Evolutionary conservation across 2,888 invertebrate genomes (phyloP), one percentile per base, ranked within the genome.

Genomic region (Dasypogon diadema): DNA sequence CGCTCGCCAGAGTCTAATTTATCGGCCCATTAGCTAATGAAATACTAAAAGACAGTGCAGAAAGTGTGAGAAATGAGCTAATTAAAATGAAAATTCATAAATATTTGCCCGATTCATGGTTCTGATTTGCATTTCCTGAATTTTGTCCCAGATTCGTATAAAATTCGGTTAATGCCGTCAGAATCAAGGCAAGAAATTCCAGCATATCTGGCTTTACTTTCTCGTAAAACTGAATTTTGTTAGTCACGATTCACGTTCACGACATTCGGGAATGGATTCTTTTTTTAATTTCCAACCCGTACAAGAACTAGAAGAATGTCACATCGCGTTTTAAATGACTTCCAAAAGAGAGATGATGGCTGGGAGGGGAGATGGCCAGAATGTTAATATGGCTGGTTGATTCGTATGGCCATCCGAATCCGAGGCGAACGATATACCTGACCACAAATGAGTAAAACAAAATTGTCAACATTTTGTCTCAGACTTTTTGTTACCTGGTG

Each of bases 381-480:
- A 60, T 60, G n/a, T 60, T 34, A 60, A 60, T n/a, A n/a, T 60
- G 21, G 60, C 37, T 34, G 42, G n/a, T n/a, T n/a, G n/a, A n/a
- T n/a, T n/a, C n/a, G n/a, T n/a, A n/a, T n/a, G n/a, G n/a, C n/a
- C n/a, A n/a, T n/a, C n/a, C n/a, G n/a, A n/a, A n/a, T n/a, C n/a
- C n/a, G n/a, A n/a, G n/a, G n/a, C n/a, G n/a, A n/a, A n/a, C n/a
- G n/a, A n/a, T n/a, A n/a, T n/a, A n/a, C n/a, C n/a, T n/a, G 42
- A 42, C n/a, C n/a, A 42, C 42, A 42, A 42, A 12, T 42, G 30
- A 30, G 30, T 30, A 30, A 30, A 30, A 30, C 30, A 58, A 58
- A 58, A 58, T 16, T 16, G 58, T 58, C 58, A 58, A 58, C 58
- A 58, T 58, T 58, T 58, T 58, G 58, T 58, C 58, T 16, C 24